Evolutionary conservation across 2,888 invertebrate species (phyloP), one percentile per base, ranked within the genome.

Genomic region (Eupithecia vulgata): DNA sequence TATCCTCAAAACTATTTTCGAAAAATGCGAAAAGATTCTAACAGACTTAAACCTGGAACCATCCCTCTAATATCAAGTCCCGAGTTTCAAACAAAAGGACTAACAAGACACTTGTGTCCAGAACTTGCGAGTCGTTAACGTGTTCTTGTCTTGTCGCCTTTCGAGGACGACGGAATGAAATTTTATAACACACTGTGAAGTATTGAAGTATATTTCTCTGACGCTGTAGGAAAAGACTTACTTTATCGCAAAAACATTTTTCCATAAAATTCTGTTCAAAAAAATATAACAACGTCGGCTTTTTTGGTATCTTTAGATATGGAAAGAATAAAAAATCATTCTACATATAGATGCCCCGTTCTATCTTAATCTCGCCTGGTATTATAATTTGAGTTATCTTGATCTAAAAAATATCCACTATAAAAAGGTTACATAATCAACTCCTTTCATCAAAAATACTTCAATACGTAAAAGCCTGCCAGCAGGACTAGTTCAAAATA

Each of bases 101-200:
- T 80, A 80, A 79, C 79, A 78, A 79, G 79, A 76, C 77, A 77
- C 79, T 78, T 64, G 68, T 78, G 78, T 77, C 76, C 78, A 73
- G 72, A 74, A 78, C 78, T 77, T 61, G 57, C 66, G 42, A 71
- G 74, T 81, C 78, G 78, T 80, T 81, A 78, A 75, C 65, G 78
- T 79, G 72, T 79, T 77, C 80, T 77, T 76, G 78, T 78, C 71
- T 73, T 71, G 66, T 67, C 62, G 73, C 61, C 69, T 73, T 74
- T 70, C 65, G 52, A n/a, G n/a, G n/a, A 73, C 68, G 48, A 52
- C 52, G 45, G 59, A 34, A 35, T 64, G n/a, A 34, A 12, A 66
- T 66, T 59, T 70, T 68, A 66, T 59, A 65, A 48, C 52, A 67
- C 61, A 74, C 65, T 25, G 21, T n/a, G 21, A 52, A 57, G 12